These are phyloP conservation scores for Zaprionus gabonicus DNA, from an alignment of 1,140 invertebrate genomes.

Conservation along the genomic window DNA sequence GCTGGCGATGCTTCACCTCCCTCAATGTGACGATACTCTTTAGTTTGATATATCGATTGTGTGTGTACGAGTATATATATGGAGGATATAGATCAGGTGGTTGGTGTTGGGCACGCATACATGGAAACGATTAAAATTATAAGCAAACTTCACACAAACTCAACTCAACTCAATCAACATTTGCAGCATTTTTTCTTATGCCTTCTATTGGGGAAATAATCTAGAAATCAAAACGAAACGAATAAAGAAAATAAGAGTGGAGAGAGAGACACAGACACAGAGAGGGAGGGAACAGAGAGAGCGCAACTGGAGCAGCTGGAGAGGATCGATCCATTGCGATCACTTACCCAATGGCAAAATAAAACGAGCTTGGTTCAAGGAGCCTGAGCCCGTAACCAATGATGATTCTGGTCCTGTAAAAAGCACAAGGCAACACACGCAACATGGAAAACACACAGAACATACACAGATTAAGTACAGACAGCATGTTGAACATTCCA, in stretches of 20 bases:
- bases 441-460: conserved; percentile 45
- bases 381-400: conserved; percentile 5
- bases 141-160: conserved; percentile 39
- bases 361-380: conserved; percentile 72
- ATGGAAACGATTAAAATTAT: conserved; percentile 59
- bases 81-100: neutral
- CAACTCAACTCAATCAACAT: conserved; percentile 72
- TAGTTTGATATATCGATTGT: conserved; percentile 15
- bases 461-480: conserved; percentile 38
- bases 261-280: conserved; percentile 11
- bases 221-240: conserved; percentile 68
- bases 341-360: conserved; percentile 83
- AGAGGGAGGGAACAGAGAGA: neutral
- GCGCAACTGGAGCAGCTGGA: conserved; percentile 1
- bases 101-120: conserved; percentile 33
- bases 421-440: conserved; percentile 4
- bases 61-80: neutral
- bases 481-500: neutral
- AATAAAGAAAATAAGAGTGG: conserved; percentile 28
- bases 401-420: conserved; percentile 4
- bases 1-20: conserved; percentile 68
- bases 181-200: conserved; percentile 80
- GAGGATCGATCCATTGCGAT: conserved; percentile 18
- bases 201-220: conserved; percentile 83
- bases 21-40: conserved; percentile 82